Percentiles rank a stretch among this genome's conserved stretches.
phyloP scores from a whole-genome alignment of 2,113 vertebrate genomes.

The Chaetura pelagica region DNA sequence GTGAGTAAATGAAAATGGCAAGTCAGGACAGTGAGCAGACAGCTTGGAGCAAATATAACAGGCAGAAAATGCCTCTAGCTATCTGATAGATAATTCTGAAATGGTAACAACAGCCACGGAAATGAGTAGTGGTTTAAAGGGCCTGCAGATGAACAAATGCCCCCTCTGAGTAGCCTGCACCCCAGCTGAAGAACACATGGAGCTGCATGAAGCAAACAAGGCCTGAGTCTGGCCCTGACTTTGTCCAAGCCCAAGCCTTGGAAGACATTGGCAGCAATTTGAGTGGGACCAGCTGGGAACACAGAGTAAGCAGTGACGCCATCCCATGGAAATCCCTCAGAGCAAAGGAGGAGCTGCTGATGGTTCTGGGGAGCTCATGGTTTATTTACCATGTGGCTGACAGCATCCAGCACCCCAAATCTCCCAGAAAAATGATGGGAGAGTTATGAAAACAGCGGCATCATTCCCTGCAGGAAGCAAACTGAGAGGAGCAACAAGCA shows the following conservation, averaged over 20 bases:
- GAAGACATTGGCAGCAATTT: accelerated
- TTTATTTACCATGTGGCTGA: background rate
- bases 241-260: background rate
- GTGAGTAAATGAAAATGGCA: background rate
- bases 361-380: no score
- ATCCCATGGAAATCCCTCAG: no score
- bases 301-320: background rate
- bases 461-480: background rate
- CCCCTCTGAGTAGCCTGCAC: background rate
- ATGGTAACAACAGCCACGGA: background rate
- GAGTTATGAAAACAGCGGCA: background rate
- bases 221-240: background rate
- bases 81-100: background rate
- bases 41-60: background rate
- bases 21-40: background rate
- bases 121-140: background rate
- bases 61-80: background rate
- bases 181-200: background rate
- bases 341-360: no score
- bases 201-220: background rate
- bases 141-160: background rate
- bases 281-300: accelerated
- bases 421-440: accelerated
- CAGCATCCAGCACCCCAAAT: background rate
- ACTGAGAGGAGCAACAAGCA: background rate